Evolutionary conservation across 2,888 invertebrate genomes (phyloP).

Genomic region (Argyra leucocephala): DNA sequence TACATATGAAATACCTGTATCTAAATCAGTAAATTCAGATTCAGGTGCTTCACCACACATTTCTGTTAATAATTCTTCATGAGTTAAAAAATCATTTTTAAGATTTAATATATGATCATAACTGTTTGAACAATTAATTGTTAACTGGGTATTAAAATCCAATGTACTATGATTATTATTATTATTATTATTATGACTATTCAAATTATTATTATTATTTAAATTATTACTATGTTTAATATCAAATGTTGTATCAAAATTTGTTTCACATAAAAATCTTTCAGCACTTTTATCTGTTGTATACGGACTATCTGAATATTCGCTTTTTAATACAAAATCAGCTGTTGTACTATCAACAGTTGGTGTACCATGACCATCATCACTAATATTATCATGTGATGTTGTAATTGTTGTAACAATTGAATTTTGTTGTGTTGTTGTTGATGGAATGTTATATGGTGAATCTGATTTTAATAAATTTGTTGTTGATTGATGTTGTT

Average conservation of each 20-base stretch:
- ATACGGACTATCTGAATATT: constrained; percentile 41
- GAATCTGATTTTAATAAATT: constrained; percentile 8
- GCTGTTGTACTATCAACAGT: constrained; percentile 31
- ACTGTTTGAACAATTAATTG: constrained; percentile 16
- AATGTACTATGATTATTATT: constrained; percentile 8
- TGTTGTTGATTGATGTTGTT: constrained; percentile 17
- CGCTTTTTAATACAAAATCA: constrained; percentile 41
- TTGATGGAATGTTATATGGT: constrained; percentile 10
- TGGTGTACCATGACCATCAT: constrained; percentile 22
- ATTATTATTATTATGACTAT: constrained; percentile 15
- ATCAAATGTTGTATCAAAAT: constrained; percentile 37
- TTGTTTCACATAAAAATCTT: constrained; percentile 40
- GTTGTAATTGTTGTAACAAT: neutral
- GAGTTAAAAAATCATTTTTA: constrained; percentile 32
- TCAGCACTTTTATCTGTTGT: constrained; percentile 43
- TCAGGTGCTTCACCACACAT: constrained; percentile 34
- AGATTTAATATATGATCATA: constrained; percentile 39
- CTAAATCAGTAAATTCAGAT: constrained; percentile 41
- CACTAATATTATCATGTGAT: constrained; percentile 18
- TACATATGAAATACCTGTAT: constrained; percentile 39
- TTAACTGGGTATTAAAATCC: constrained; percentile 21
- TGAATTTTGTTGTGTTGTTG: neutral
- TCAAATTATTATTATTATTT: constrained; percentile 28
- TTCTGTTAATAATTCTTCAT: constrained; percentile 37
- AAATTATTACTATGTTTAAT: constrained; percentile 29